These are phyloP conservation scores for Apis florea DNA, from an alignment of 1,140 invertebrate genomes.

Conservation along the genomic window DNA sequence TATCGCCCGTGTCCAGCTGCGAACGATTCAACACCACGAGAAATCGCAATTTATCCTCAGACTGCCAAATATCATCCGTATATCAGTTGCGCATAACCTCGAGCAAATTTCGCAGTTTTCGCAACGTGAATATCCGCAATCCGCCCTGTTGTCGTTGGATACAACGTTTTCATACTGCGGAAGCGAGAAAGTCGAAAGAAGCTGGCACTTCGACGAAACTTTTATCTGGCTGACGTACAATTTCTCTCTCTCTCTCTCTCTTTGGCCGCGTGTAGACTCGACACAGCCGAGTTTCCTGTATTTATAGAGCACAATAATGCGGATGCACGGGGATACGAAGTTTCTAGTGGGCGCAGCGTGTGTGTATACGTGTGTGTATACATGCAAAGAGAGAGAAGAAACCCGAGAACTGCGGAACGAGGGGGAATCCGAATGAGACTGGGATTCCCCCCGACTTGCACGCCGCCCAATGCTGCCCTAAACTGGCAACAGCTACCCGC, in stretches of 20 bases:
- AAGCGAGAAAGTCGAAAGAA: slow-evolving; percentile 23
- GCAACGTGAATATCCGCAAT: background rate
- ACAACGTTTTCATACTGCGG: slow-evolving; percentile 5
- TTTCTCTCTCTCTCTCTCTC: background rate
- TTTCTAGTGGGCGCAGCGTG: slow-evolving; percentile 20
- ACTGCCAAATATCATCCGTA: no score
- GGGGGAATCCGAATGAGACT: slow-evolving; percentile 36
- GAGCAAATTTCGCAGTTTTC: no score
- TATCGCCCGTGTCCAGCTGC: no score
- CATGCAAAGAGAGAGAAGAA: slow-evolving; percentile 15
- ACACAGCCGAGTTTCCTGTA: slow-evolving; percentile 44
- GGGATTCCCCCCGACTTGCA: slow-evolving; percentile 22
- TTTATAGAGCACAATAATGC: slow-evolving; percentile 55
- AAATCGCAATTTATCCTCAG: no score
- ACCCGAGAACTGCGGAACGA: slow-evolving; percentile 23
- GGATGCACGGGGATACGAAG: slow-evolving; percentile 43
- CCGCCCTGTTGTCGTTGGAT: background rate
- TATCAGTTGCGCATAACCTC: no score
- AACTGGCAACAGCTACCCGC: slow-evolving; percentile 46
- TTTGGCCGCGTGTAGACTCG: background rate
- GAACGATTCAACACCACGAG: no score
- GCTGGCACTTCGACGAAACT: slow-evolving; percentile 34
- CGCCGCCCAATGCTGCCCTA: slow-evolving; percentile 32
- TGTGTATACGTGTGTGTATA: background rate
- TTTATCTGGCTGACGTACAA: slow-evolving; percentile 43